phyloP scores from a whole-genome alignment of 1,140 invertebrate species.

The Globodera rostochiensis region DNA sequence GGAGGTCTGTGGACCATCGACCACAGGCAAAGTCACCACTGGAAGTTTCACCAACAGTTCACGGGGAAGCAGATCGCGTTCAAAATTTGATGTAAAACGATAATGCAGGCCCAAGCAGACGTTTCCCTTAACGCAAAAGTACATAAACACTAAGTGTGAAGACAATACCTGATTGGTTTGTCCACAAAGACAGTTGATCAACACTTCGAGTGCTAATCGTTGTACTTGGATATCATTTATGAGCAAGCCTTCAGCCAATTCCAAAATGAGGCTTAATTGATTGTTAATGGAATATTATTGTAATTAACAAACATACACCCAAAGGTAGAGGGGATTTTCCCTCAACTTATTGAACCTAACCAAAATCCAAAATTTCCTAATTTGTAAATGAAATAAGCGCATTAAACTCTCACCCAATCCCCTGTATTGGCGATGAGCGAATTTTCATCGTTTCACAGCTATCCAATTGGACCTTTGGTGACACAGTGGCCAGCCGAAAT shows the following conservation, averaged over 20 bases:
- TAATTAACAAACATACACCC: conserved; percentile 17
- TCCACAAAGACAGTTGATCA: conserved; percentile 50
- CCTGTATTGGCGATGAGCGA: conserved; percentile 33
- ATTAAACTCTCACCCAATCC: conserved; percentile 26
- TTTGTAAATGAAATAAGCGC: no score
- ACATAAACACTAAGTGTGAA: neutral
- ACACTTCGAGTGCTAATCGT: conserved; percentile 45
- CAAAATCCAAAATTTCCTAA: no score
- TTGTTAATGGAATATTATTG: no score
- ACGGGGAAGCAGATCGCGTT: conserved; percentile 17
- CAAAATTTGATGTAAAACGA: conserved; percentile 22
- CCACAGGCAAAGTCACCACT: neutral
- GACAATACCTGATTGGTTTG: conserved; percentile 37
- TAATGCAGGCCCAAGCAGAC: conserved; percentile 15
- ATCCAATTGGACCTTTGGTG: conserved; percentile 46
- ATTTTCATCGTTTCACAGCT: conserved; percentile 44
- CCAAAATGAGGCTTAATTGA: conserved; percentile 39
- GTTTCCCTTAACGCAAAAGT: neutral
- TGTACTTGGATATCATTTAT: conserved; percentile 39
- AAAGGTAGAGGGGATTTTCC: neutral
- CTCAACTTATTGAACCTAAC: no score
- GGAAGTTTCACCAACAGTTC: conserved; percentile 19
- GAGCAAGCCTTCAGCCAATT: conserved; percentile 35
- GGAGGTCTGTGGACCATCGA: neutral
- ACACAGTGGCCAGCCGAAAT: conserved; percentile 47